Evolutionary conservation across 2,888 invertebrate species (phyloP), one percentile per base, ranked within the genome.

Genomic region (Athetis lepigone): DNA sequence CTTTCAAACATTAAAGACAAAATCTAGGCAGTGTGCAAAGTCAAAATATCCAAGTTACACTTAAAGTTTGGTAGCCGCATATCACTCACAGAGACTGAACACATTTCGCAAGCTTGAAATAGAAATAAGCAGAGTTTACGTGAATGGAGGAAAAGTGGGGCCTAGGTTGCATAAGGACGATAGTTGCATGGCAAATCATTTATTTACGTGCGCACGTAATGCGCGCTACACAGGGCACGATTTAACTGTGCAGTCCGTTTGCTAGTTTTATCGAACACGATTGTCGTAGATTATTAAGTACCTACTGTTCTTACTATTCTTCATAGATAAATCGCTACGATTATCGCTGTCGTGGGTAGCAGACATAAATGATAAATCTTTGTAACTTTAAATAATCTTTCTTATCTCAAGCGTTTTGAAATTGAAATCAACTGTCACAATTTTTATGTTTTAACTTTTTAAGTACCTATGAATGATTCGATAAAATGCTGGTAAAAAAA

Each of bases 61-160:
- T 87, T 86, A 83, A 90, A 75, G 61, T 89, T 81, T 68, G 82
- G 82, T 80, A 82, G 80, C 79, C 81, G 72, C 87, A 85, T 90
- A 90, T 90, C 88, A 86, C 88, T 88, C 87, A 86, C 84, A 80
- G 78, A 82, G 64, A 58, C 78, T 64, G 84, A 85, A 84, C 84
- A 89, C 85, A 88, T 91, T 89, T 84, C 81, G 84, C 83, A 90
- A 88, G 88, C 84, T 84, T 85, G 82, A 89, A 91, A 90, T 89
- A 89, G 87, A 88, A 89, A 90, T 91, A 90, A 89, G 85, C 85
- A 69, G 74, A 66, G 80, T 81, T 84, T 84, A 80, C 50, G 54
- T 50, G 56, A 67, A 76, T 59, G 11, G 19, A 42, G 58, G 49
- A 39, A 66, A 74, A 66, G 36, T 68, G 67, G 42, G 45, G 37